A percentile compares a stretch with the other conserved stretches of the same genome.
These are phyloP conservation scores for Lasioglossum albipes DNA, from an alignment of 1,140 invertebrate genomes.

Conservation along the genomic window DNA sequence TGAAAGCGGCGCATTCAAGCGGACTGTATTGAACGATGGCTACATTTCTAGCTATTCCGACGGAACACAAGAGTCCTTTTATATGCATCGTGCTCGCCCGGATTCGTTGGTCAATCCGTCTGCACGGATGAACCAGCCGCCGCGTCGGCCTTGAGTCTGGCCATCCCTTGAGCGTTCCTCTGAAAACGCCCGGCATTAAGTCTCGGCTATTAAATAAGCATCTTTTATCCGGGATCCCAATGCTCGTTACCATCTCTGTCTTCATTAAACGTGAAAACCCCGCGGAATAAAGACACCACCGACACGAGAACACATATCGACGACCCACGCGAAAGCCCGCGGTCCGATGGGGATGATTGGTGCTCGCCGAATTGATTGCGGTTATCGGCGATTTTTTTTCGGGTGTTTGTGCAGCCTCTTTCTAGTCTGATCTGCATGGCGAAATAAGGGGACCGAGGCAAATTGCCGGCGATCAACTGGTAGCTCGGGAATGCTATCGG, in stretches of 20 bases:
- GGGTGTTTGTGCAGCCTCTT: background rate
- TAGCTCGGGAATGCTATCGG: too few species aligned
- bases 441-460: too few species aligned
- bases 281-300: background rate
- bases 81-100: slow-evolving; percentile 48
- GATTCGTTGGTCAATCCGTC: slow-evolving; percentile 55
- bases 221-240: too few species aligned
- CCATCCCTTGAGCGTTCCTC: slow-evolving; percentile 9
- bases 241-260: background rate
- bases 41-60: slow-evolving; percentile 59
- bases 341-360: background rate
- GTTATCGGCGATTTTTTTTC: background rate
- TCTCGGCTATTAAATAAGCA: slow-evolving; percentile 27
- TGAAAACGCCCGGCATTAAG: background rate
- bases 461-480: too few species aligned
- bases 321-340: background rate
- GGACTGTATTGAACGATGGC: slow-evolving; percentile 65
- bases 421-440: too few species aligned
- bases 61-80: slow-evolving; percentile 53
- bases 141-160: slow-evolving; percentile 25
- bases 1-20: slow-evolving; percentile 65
- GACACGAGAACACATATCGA: background rate
- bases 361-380: background rate
- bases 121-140: slow-evolving; percentile 44
- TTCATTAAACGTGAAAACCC: background rate